Base-by-base conservation (phyloP, 2,888 invertebrate species). In the Cetonia aurata region DNA sequence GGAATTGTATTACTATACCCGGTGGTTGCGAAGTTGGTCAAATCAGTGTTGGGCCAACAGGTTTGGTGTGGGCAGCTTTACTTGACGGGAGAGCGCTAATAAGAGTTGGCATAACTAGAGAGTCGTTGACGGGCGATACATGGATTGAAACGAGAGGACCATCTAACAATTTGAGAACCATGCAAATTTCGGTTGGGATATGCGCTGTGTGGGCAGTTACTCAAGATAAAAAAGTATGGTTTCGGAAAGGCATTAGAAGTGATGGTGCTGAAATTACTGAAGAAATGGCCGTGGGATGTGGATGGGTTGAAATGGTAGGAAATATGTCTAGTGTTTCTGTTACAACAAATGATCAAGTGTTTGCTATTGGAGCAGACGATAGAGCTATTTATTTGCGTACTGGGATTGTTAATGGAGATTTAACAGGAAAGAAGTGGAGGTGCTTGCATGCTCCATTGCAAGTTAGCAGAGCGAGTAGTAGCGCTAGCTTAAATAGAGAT, bases 261-360 rank as follows among this genome's bases (percentile, higher is more conserved):
- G 89, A 91, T 82, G 87, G 86, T 46, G 88, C 92, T 19, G 92
- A 93, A 3, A 86, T 89, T 72, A 92, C 91, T 77, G 93, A 93
- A 83, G 90, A 91, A 80, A 87, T 92, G 70, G 93, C 94, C 8
- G 91, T 90, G 78, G 96, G 96, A 3, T 91, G 88, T 79, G 92
- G 93, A 31, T 96, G 96, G 96, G 89, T 96, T 33, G 94, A 95
- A 87, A 95, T 96, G 89, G 92, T 94, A 72, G 95, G 94, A 55
- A 90, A 91, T 82, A 93, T 96, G 90, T 88, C 90, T 19, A 88
- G 92, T 80, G 88, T 96, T 56, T 93, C 95, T n/a, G 93, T 96
- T 69, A 92, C 95, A 41, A 88, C 91, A 12, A 94, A 94, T 85
- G 96, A 96, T 85, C 96, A 96, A 88, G 84, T 85, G 9, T 95